A percentile compares a stretch with the other conserved stretches of the same genome.
Conservation (phyloP, 2,888 invertebrate genomes). For the Griposia aprilina region DNA sequence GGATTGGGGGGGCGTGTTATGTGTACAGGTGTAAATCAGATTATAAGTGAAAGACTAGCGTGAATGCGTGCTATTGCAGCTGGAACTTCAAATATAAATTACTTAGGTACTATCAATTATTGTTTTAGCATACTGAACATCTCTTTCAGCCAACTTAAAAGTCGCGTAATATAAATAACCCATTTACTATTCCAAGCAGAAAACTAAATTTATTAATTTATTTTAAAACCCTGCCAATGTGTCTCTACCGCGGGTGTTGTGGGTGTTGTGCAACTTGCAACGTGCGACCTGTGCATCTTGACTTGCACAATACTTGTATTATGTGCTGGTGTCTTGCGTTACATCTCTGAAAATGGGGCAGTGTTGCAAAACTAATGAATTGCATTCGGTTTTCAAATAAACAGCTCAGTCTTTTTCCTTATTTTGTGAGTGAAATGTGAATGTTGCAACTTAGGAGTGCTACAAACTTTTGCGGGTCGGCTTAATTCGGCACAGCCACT, state of each 20-base stretch:
- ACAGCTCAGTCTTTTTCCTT: not conserved
- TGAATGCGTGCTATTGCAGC: not conserved
- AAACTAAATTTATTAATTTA: slow-evolving; percentile 3
- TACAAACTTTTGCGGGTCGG: not conserved
- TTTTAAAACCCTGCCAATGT: slow-evolving; percentile 6
- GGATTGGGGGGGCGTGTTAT: no score
- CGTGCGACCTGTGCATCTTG: slow-evolving; percentile 27
- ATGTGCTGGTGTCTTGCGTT: not conserved
- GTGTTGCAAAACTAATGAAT: slow-evolving; percentile 27
- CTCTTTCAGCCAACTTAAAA: not conserved
- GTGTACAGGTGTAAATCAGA: not conserved
- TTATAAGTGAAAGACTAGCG: no score
- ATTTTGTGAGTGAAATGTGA: slow-evolving; percentile 4
- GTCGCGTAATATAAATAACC: not conserved
- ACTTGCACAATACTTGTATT: slow-evolving; percentile 41
- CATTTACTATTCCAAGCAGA: slow-evolving; percentile 7
- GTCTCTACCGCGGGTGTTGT: not conserved
- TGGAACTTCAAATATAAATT: not conserved
- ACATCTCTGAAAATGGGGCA: slow-evolving; percentile 34
- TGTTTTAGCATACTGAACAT: no score
- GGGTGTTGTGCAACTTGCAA: slow-evolving; percentile 19
- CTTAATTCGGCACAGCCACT: not conserved
- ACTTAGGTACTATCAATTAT: not conserved
- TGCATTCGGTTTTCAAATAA: slow-evolving; percentile 22
- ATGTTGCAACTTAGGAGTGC: slow-evolving; percentile 1